Base-by-base conservation (phyloP, 2,888 invertebrate genomes). In the Ormyrus labotus region DNA sequence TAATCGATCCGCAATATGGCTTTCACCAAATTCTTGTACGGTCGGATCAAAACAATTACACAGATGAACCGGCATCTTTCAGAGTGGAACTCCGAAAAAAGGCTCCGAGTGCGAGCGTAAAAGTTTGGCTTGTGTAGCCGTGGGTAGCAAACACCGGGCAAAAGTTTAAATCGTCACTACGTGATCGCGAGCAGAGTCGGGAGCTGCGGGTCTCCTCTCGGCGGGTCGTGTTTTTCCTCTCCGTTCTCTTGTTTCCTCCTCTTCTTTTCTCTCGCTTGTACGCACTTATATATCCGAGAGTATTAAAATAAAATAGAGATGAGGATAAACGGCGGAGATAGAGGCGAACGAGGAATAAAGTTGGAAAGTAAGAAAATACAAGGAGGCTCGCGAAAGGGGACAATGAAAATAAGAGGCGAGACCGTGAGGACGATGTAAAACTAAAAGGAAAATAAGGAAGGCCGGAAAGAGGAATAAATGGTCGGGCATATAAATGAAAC, bases 281-380 rank as follows among this genome's bases (percentile, higher is more conserved):
- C 50, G n/a, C 34, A 34, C 34, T 34, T 34, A 34, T 34, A 34
- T 34, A 34, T 34, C 34, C 34, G 34, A 80, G 80, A 47, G 55
- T 72, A 76, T 76, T 80, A 67, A 80, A 80, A 80, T 76, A 72
- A 80, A 71, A 76, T 80, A 76, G 70, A 75, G 71, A 75, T 47
- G 13, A 55, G 69, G 69, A 81, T 70, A 69, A 61, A 47, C 79
- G 58, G 34, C 65, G 53, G 47, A 70, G 50, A 73, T 63, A 70
- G 50, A 50, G 9, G 45, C 70, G 74, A 72, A 64, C 61, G 57
- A 55, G 47, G 19, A 81, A 78, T 78, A 76, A 78, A 73, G 77
- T 81, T 79, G 50, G 74, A 81, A 81, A 81, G 78, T 67, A 74
- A 82, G 80, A 77, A 68, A 77, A 75, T 68, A 65, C 58, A 53